A percentile compares a stretch with the other conserved stretches of the same genome.
Conservation (phyloP, 2,797 vertebrate species). For the Anniella stebbinsi region DNA sequence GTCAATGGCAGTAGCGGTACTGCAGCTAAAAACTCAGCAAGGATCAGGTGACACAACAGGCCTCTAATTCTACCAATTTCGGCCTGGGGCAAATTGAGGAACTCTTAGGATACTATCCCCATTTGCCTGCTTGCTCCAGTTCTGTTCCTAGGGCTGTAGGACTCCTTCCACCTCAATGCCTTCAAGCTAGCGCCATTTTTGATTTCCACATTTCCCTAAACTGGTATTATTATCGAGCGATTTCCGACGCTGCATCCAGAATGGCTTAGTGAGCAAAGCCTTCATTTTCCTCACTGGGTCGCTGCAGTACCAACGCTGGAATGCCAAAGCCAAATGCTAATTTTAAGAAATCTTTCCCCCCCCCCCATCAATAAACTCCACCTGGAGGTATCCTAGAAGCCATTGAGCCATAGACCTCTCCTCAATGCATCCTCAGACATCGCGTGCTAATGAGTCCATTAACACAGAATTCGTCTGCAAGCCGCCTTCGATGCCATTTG, state of each 20-base stretch:
- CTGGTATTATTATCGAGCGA: accelerated
- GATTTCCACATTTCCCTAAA: neutral
- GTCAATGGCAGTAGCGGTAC: neutral
- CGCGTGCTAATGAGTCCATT: conserved; percentile 73
- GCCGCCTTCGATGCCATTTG: conserved; percentile 58
- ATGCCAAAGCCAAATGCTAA: neutral
- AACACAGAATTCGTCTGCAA: conserved; percentile 58
- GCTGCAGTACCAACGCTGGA: neutral
- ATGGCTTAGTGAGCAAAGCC: neutral
- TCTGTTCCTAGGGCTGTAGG: accelerated
- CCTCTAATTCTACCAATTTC: neutral
- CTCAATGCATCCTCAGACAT: conserved; percentile 54
- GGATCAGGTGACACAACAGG: no score
- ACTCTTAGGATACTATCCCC: neutral
- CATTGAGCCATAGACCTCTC: conserved; percentile 50
- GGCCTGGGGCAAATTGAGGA: no score
- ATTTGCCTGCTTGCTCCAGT: neutral
- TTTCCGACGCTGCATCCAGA: neutral
- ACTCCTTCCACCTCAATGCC: neutral
- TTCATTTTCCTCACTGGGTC: neutral
- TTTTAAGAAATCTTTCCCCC: conserved; percentile 2
- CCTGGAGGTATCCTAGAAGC: conserved; percentile 54
- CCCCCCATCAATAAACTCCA: conserved; percentile 45
- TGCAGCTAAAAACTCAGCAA: neutral
- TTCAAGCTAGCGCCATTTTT: accelerated